These are phyloP conservation scores for Bombus superbus DNA, from an alignment of 1,140 invertebrate genomes.

Conservation along the genomic window DNA sequence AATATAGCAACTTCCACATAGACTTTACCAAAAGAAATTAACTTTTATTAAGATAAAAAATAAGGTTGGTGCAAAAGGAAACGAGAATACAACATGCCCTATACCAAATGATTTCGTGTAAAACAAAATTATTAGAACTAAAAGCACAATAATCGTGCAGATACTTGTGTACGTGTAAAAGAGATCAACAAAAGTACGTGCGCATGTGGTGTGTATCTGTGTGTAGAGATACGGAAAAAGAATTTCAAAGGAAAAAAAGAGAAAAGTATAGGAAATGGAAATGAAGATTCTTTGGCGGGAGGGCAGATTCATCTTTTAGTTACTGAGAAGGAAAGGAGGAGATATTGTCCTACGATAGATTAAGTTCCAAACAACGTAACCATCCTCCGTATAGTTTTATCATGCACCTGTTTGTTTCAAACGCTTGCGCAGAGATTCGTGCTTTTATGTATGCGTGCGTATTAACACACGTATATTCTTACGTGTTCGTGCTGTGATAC, in stretches of 20 bases:
- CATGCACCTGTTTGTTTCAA: slow-evolving; percentile 60
- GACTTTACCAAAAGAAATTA: not conserved
- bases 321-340: not conserved
- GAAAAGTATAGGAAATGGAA: too few relatives aligned
- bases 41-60: not conserved
- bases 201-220: slow-evolving; percentile 1
- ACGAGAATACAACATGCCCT: slow-evolving; percentile 42
- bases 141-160: slow-evolving; percentile 42
- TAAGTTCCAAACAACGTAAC: slow-evolving; percentile 73
- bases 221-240: not conserved
- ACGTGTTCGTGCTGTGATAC: slow-evolving; percentile 36
- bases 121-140: slow-evolving; percentile 16
- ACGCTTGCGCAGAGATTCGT: slow-evolving; percentile 60
- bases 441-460: slow-evolving; percentile 67
- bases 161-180: slow-evolving; percentile 7
- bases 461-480: slow-evolving; percentile 6
- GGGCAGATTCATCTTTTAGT: not conserved
- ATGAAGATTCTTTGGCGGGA: not conserved
- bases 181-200: slow-evolving; percentile 23
- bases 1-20: slow-evolving; percentile 24
- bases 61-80: slow-evolving; percentile 30
- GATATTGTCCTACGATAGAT: slow-evolving; percentile 45
- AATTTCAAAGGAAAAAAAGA: slow-evolving; percentile 3
- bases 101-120: slow-evolving; percentile 26
- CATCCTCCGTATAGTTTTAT: slow-evolving; percentile 56